phyloP scores from a whole-genome alignment of 2,797 vertebrate genomes.

The Poeciliopsis presidionis region DNA sequence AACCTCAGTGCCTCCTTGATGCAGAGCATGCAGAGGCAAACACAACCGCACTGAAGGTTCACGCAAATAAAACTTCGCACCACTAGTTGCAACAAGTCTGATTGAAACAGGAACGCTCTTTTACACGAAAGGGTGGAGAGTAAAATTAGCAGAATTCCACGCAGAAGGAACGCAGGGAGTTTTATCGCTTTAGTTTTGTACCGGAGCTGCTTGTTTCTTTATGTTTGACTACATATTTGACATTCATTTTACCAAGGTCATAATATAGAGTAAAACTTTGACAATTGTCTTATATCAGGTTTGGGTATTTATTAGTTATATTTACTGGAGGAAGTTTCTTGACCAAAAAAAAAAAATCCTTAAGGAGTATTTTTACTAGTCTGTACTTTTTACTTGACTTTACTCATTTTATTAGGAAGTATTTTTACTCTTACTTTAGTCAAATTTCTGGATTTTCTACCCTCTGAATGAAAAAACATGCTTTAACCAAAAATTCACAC shows the following conservation, averaged over 20 bases:
- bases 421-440: no score
- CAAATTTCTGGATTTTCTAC: no score
- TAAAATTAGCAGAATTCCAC: not conserved
- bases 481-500: no score
- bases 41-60: constrained; percentile 1
- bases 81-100: constrained; percentile 47
- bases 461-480: no score
- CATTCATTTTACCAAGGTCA: not conserved
- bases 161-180: not conserved
- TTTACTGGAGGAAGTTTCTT: no score
- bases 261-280: no score
- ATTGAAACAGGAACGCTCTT: constrained; percentile 38
- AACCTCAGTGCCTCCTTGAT: constrained; percentile 13
- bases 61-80: constrained; percentile 2
- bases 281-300: no score
- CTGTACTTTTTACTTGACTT: no score
- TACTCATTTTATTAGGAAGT: no score
- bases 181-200: not conserved
- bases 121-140: not conserved
- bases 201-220: not conserved
- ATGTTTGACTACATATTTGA: not conserved
- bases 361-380: no score
- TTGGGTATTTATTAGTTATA: no score
- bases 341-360: no score
- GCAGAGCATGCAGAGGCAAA: constrained; percentile 21